phyloP scores from a whole-genome alignment of 2,888 invertebrate genomes.

The Dryobota labecula region DNA sequence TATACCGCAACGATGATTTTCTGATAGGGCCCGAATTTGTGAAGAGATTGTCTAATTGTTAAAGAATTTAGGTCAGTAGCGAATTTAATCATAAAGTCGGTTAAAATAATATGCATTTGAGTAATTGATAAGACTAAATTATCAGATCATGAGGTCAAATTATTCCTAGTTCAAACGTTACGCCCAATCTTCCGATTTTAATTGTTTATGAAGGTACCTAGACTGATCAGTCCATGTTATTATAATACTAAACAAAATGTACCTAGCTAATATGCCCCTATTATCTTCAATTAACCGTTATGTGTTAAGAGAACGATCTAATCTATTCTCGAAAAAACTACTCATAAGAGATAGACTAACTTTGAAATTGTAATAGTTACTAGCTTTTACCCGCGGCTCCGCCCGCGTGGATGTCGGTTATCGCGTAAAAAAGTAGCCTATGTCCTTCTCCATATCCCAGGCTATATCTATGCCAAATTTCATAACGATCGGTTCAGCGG shows the following conservation, averaged over 20 bases:
- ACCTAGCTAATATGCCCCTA: not conserved
- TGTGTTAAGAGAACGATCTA: too few species aligned
- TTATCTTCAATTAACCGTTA: not conserved
- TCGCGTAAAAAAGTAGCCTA: too few species aligned
- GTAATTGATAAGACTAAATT: constrained; percentile 46
- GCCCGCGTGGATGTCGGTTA: too few species aligned
- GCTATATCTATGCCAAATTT: too few species aligned
- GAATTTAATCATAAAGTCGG: constrained; percentile 38
- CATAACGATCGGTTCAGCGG: too few species aligned
- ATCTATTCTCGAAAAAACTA: too few species aligned
- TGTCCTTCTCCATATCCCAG: too few species aligned
- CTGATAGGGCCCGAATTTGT: too few species aligned
- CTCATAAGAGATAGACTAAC: too few species aligned
- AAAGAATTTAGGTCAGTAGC: constrained; percentile 41
- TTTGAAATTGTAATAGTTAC: too few species aligned
- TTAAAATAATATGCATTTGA: constrained; percentile 50
- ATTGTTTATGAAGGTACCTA: constrained; percentile 33
- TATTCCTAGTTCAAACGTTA: constrained; percentile 52
- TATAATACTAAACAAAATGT: not conserved
- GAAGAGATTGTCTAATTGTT: constrained; percentile 26
- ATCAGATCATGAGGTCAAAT: constrained; percentile 50
- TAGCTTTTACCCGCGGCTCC: too few species aligned
- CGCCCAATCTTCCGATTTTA: constrained; percentile 33
- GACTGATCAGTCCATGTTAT: not conserved
- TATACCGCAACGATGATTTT: too few species aligned